Evolutionary conservation across 2,888 invertebrate species (phyloP).

Genomic region (Luffia ferchaultella): DNA sequence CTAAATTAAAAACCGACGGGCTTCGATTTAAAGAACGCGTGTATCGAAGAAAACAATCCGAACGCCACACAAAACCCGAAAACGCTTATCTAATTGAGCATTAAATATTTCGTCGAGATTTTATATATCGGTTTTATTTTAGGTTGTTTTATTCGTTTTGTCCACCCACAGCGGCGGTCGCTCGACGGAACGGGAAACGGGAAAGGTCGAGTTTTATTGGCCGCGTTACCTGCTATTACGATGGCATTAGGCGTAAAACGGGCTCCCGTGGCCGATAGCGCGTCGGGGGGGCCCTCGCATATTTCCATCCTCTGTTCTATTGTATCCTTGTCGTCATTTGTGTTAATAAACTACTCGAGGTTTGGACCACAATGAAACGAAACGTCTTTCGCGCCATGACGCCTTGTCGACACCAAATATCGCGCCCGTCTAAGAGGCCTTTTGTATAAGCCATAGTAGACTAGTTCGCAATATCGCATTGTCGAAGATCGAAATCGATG

Average conservation of each 20-base stretch:
- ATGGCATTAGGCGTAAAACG: conserved; percentile 59
- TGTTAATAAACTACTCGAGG: conserved; percentile 65
- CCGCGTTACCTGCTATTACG: conserved; percentile 62
- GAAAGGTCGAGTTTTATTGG: conserved; percentile 57
- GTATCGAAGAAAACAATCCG: conserved; percentile 49
- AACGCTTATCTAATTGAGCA: conserved; percentile 65
- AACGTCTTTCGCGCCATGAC: conserved; percentile 49
- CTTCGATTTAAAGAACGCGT: conserved; percentile 11
- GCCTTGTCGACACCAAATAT: conserved; percentile 43
- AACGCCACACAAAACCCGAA: conserved; percentile 57
- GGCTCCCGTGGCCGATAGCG: conserved; percentile 7
- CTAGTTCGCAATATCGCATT: no score
- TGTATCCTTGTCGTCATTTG: conserved; percentile 60
- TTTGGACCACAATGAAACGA: conserved; percentile 58
- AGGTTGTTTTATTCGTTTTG: conserved; percentile 56
- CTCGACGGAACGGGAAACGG: conserved; percentile 22
- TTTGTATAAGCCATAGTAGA: no score
- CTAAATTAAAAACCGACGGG: no score
- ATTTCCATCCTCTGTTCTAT: conserved; percentile 22
- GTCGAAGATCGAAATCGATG: no score
- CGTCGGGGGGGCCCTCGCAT: background rate
- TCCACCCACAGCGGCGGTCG: conserved; percentile 59
- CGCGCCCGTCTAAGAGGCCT: background rate
- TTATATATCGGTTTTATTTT: conserved; percentile 61
- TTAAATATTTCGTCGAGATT: conserved; percentile 63